Conservation (phyloP, 2,113 vertebrate genomes). For the Dipodomys ordii region DNA sequence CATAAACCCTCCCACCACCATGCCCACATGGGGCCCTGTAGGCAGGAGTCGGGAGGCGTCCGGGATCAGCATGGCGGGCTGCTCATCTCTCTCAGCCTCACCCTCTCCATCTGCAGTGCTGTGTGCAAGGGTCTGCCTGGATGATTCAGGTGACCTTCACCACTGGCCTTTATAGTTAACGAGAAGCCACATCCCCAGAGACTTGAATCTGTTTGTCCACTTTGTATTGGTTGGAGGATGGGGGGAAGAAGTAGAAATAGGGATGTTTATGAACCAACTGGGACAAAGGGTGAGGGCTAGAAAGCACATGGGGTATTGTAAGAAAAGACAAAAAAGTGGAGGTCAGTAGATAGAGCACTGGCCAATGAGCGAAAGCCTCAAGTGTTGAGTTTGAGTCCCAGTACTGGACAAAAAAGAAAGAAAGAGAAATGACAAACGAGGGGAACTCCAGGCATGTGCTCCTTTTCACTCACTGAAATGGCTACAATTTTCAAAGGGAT, state of each 20-base stretch:
- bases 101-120: background rate
- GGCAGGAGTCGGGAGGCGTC: background rate
- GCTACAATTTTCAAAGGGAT: background rate
- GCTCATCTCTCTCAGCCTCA: background rate
- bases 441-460: background rate
- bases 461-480: conserved; percentile 1
- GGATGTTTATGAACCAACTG: background rate
- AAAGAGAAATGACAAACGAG: background rate
- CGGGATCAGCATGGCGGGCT: background rate
- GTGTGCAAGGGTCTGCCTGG: background rate
- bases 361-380: too few relatives aligned
- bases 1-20: background rate
- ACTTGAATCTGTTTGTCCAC: background rate
- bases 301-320: background rate
- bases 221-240: background rate
- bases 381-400: too few relatives aligned
- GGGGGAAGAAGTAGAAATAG: background rate
- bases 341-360: too few relatives aligned
- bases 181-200: background rate
- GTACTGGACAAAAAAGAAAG: too few relatives aligned
- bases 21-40: too few relatives aligned
- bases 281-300: background rate
- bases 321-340: background rate
- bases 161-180: background rate
- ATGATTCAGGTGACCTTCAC: background rate